phyloP scores from a whole-genome alignment of 2,113 vertebrate genomes.

The Hirundichthys speculiger region DNA sequence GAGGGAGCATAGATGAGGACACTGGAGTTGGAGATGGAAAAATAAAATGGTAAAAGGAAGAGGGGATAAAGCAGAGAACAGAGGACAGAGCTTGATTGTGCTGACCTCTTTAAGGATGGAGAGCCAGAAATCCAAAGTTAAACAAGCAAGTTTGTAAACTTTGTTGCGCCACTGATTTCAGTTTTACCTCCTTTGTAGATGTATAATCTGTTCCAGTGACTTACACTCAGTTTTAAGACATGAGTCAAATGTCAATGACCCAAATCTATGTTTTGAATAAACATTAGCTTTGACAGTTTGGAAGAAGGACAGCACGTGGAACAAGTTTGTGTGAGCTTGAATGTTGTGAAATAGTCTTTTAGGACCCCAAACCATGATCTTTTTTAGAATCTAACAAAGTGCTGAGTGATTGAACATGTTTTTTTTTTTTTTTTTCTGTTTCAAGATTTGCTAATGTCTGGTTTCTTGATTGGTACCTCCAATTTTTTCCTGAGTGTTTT shows the following conservation, averaged over 20 bases:
- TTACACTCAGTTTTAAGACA: conserved; percentile 1
- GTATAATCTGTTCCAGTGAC: conserved; percentile 1
- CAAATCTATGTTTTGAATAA: conserved; percentile 10
- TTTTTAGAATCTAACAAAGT: too few species aligned
- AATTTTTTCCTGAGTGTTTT: too few species aligned
- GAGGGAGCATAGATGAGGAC: conserved; percentile 5
- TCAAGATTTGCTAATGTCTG: too few species aligned
- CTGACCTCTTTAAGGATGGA: neutral
- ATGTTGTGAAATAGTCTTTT: too few species aligned
- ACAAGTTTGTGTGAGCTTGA: neutral
- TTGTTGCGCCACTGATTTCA: neutral
- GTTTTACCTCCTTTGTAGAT: neutral
- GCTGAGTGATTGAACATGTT: too few species aligned
- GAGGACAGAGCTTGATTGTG: neutral
- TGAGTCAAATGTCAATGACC: conserved; percentile 7
- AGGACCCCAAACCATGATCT: too few species aligned
- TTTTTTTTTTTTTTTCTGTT: too few species aligned
- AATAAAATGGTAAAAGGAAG: neutral
- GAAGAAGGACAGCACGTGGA: neutral
- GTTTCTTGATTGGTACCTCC: too few species aligned
- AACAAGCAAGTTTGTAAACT: conserved; percentile 1
- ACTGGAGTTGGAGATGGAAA: conserved; percentile 3
- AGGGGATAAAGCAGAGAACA: neutral
- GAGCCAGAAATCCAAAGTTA: neutral
- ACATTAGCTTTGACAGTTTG: neutral